A percentile compares a stretch with the other conserved stretches of the same genome.
phyloP scores from a whole-genome alignment of 1,140 invertebrate genomes.

The Pseudomyrmex cubaensis region DNA sequence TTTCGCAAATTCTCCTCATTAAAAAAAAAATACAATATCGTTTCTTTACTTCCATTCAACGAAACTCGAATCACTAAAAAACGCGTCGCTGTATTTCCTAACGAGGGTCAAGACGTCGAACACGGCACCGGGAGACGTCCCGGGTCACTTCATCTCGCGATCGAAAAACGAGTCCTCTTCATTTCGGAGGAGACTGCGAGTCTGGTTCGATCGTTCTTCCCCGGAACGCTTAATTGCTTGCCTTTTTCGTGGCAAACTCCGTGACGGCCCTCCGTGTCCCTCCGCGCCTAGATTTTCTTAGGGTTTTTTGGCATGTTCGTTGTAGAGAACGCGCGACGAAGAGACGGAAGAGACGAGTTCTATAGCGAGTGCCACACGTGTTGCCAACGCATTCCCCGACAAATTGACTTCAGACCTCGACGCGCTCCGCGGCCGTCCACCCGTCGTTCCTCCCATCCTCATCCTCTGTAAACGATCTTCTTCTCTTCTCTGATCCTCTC shows the following conservation, averaged over 20 bases:
- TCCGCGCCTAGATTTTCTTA: constrained; percentile 44
- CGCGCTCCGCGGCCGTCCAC: constrained; percentile 65
- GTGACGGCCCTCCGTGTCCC: background rate
- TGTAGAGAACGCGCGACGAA: constrained; percentile 38
- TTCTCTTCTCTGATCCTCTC: constrained; percentile 6
- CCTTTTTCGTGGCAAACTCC: constrained; percentile 51
- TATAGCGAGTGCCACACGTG: constrained; percentile 77
- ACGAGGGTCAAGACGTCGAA: constrained; percentile 3
- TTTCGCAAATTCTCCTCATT: background rate
- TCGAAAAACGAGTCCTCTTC: constrained; percentile 46
- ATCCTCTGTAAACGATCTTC: constrained; percentile 71
- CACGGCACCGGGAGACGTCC: constrained; percentile 15
- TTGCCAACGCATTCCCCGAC: constrained; percentile 84
- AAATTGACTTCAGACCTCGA: constrained; percentile 85
- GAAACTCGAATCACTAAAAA: background rate
- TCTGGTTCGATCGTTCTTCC: constrained; percentile 66
- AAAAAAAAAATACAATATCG: background rate
- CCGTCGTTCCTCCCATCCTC: constrained; percentile 30
- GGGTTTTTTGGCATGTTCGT: constrained; percentile 56
- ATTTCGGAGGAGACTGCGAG: constrained; percentile 73
- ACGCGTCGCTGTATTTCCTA: background rate
- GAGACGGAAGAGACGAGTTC: constrained; percentile 44
- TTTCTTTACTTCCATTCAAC: background rate
- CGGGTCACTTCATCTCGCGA: background rate
- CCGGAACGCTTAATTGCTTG: constrained; percentile 72